A percentile compares a stretch with the other conserved stretches of the same genome.
phyloP scores from a whole-genome alignment of 1,140 invertebrate species.

The Teleogryllus occipitalis region DNA sequence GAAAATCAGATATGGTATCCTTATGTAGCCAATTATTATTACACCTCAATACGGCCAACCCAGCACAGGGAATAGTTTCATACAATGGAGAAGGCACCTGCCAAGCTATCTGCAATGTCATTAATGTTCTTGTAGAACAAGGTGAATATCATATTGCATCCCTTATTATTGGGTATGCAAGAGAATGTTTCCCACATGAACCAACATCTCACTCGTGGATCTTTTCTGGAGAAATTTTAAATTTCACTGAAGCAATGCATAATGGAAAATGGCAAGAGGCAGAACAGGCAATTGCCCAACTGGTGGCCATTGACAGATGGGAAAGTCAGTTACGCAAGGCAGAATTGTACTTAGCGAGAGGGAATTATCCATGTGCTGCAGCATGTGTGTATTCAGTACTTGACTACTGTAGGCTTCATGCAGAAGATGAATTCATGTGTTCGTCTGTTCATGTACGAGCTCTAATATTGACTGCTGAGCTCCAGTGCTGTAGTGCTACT shows the following conservation, averaged over 20 bases:
- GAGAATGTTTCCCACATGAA: constrained; percentile 51
- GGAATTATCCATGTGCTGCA: constrained; percentile 53
- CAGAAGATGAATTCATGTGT: constrained; percentile 42
- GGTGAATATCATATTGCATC: constrained; percentile 50
- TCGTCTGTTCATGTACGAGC: constrained; percentile 53
- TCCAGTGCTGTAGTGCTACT: constrained; percentile 46
- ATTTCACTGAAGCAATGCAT: constrained; percentile 49
- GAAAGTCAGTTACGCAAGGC: constrained; percentile 54
- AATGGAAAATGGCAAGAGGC: constrained; percentile 68
- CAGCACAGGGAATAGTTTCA: constrained; percentile 41
- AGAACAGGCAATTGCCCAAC: constrained; percentile 58
- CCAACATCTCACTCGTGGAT: constrained; percentile 57
- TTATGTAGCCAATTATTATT: constrained; percentile 69
- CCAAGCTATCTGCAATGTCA: constrained; percentile 60
- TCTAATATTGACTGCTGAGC: constrained; percentile 62
- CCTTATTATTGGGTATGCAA: constrained; percentile 47
- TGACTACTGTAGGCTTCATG: constrained; percentile 35
- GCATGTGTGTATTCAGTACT: constrained; percentile 49
- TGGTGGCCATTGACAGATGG: constrained; percentile 59
- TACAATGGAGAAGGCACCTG: constrained; percentile 61
- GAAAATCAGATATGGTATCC: constrained; percentile 71
- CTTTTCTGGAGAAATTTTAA: constrained; percentile 53
- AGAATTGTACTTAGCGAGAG: constrained; percentile 57
- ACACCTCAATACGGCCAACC: constrained; percentile 56
- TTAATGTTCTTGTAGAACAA: constrained; percentile 50